A percentile compares a stretch with the other conserved stretches of the same genome.
These are phyloP conservation scores for Drosophila hydei DNA, from an alignment of 1,140 invertebrate species.

Conservation along the genomic window DNA sequence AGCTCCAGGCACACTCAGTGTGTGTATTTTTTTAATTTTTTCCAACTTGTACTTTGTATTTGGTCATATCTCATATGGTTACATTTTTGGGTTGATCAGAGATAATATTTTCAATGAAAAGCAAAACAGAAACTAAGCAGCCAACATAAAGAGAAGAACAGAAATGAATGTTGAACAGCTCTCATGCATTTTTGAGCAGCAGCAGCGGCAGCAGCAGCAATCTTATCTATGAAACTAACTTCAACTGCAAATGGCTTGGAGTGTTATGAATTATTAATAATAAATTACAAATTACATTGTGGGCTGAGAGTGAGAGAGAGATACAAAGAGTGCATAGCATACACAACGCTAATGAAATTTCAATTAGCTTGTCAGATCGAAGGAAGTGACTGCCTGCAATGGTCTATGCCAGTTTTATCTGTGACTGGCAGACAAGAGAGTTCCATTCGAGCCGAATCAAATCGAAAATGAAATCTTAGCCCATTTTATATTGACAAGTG, in stretches of 20 bases:
- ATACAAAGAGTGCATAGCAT: constrained; percentile 11
- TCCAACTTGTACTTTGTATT: constrained; percentile 35
- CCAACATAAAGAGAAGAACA: constrained; percentile 8
- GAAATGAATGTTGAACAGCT: constrained; percentile 21
- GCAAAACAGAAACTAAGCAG: constrained; percentile 29
- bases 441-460: constrained; percentile 14
- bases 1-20: constrained; percentile 8
- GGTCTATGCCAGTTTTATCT: constrained; percentile 51
- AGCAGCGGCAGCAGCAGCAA: constrained; percentile 38
- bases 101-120: constrained; percentile 66
- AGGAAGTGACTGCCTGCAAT: constrained; percentile 57
- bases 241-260: constrained; percentile 41
- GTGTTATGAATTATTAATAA: constrained; percentile 80
- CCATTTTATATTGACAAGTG: constrained; percentile 81
- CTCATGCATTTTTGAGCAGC: constrained; percentile 34
- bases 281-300: constrained; percentile 75
- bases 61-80: constrained; percentile 31
- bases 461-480: constrained; percentile 74
- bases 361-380: constrained; percentile 74
- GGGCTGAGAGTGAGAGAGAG: not conserved
- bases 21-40: constrained; percentile 19
- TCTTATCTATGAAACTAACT: constrained; percentile 53
- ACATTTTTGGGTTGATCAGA: constrained; percentile 55
- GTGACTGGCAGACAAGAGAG: constrained; percentile 10
- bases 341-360: constrained; percentile 80